A percentile compares a stretch with the other conserved stretches of the same genome.
Conservation (phyloP, 2,888 invertebrate genomes). For the Drosophila anomalata region DNA sequence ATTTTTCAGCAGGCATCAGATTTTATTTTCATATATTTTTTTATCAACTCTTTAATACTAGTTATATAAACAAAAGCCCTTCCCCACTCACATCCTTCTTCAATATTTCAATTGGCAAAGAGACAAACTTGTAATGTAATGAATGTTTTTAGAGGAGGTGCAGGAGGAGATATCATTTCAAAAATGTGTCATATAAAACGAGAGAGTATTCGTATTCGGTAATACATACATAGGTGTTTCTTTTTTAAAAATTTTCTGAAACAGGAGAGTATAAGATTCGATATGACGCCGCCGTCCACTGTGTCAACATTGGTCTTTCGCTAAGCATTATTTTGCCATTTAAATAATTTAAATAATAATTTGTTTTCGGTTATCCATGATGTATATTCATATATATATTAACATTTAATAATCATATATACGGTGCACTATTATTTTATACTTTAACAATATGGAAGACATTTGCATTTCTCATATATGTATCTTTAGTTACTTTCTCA, state of each 20-base stretch:
- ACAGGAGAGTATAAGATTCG: constrained; percentile 15
- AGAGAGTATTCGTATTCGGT: not conserved
- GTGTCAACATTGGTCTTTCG: constrained; percentile 27
- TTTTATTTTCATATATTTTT: constrained; percentile 26
- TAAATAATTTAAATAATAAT: constrained; percentile 46
- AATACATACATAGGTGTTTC: constrained; percentile 9
- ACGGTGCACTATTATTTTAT: constrained; percentile 54
- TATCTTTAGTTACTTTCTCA: constrained; percentile 46
- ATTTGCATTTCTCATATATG: constrained; percentile 75
- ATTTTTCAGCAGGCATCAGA: constrained; percentile 29
- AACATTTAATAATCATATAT: constrained; percentile 42
- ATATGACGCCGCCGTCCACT: too few species aligned
- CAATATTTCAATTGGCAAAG: constrained; percentile 26
- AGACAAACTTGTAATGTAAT: constrained; percentile 17
- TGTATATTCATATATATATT: constrained; percentile 31
- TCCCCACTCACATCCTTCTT: constrained; percentile 3
- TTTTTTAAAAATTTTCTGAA: constrained; percentile 10
- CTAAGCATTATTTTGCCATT: constrained; percentile 27
- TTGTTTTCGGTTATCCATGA: constrained; percentile 42
- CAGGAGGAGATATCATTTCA: constrained; percentile 29
- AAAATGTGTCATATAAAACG: constrained; percentile 24
- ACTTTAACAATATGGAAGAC: constrained; percentile 81
- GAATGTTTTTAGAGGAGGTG: constrained; percentile 19
- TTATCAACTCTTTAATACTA: constrained; percentile 30
- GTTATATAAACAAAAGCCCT: constrained; percentile 28